These are phyloP conservation scores for Cheumatopsyche charites DNA, from an alignment of 1,140 invertebrate genomes.

Conservation along the genomic window DNA sequence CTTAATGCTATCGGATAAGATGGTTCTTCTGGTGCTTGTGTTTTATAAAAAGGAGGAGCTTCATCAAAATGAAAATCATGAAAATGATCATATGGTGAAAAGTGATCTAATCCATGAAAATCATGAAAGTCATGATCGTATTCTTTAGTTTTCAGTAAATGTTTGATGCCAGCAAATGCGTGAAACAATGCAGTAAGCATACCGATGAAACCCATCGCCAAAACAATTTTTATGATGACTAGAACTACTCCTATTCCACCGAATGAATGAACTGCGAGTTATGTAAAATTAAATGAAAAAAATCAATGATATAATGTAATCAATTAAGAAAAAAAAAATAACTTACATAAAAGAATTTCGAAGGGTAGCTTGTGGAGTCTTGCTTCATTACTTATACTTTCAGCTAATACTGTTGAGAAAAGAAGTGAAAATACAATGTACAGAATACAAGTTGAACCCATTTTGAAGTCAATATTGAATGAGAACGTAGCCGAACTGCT, in stretches of 20 bases:
- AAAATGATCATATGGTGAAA: conserved; percentile 13
- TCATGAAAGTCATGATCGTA: conserved; percentile 3
- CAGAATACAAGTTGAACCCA: background rate
- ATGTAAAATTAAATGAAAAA: no score
- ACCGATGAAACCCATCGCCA: conserved; percentile 39
- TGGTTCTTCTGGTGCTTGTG: no score
- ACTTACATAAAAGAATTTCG: conserved; percentile 19
- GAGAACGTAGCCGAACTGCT: background rate
- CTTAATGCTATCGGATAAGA: background rate
- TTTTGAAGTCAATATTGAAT: conserved; percentile 11
- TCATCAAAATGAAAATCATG: background rate
- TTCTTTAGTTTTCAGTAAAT: conserved; percentile 32
- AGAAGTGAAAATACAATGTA: background rate
- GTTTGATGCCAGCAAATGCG: conserved; percentile 43
- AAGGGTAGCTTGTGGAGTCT: conserved; percentile 18
- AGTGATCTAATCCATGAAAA: background rate
- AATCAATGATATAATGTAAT: no score
- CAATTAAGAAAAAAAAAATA: no score
- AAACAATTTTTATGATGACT: conserved; percentile 44
- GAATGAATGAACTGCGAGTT: conserved; percentile 37
- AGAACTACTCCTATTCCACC: conserved; percentile 28
- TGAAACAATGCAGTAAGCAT: conserved; percentile 35
- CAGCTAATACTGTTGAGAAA: background rate
- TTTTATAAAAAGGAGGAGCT: background rate
- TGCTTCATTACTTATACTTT: background rate